Evolutionary conservation across 2,888 invertebrate species (phyloP).

Genomic region (Macropis europaea): DNA sequence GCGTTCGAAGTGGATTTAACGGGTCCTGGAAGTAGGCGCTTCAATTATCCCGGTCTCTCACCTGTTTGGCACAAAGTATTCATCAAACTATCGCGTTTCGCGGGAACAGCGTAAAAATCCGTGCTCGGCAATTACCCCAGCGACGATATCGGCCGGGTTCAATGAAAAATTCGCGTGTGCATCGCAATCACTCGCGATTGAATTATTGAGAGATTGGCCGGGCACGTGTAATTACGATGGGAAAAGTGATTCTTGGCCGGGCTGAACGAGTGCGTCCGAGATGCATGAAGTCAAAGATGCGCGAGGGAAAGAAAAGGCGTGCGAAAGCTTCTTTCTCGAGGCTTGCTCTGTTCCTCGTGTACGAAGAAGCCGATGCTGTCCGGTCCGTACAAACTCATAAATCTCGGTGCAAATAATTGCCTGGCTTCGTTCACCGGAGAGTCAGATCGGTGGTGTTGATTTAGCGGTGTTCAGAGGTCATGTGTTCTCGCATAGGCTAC

Average conservation of each 20-base stretch:
- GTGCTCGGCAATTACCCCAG: slow-evolving; percentile 6
- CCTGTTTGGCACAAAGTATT: neutral
- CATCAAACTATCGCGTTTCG: slow-evolving; percentile 36
- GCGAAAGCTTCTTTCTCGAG: slow-evolving; percentile 19
- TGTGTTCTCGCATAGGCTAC: slow-evolving; percentile 28
- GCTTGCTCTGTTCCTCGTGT: slow-evolving; percentile 12
- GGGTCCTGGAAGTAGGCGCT: slow-evolving; percentile 4
- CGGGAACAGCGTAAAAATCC: slow-evolving; percentile 22
- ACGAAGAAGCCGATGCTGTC: slow-evolving; percentile 60
- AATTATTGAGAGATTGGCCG: slow-evolving; percentile 75
- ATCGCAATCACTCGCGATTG: slow-evolving; percentile 56
- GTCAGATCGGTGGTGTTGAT: slow-evolving; percentile 76
- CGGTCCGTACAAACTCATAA: slow-evolving; percentile 75
- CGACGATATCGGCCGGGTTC: slow-evolving; percentile 5
- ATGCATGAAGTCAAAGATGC: slow-evolving; percentile 64
- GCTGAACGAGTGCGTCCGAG: slow-evolving; percentile 60
- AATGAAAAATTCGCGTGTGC: slow-evolving; percentile 19
- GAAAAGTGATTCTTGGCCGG: slow-evolving; percentile 73
- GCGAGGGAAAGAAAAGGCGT: slow-evolving; percentile 31
- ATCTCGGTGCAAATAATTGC: slow-evolving; percentile 79
- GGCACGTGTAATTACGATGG: slow-evolving; percentile 73
- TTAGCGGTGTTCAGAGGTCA: slow-evolving; percentile 77
- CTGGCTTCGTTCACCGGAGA: slow-evolving; percentile 64
- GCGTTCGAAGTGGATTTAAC: too few relatives aligned
- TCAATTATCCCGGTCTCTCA: slow-evolving; percentile 12